Base-by-base conservation (phyloP, 2,888 invertebrate genomes). In the Lycaena phlaeas region DNA sequence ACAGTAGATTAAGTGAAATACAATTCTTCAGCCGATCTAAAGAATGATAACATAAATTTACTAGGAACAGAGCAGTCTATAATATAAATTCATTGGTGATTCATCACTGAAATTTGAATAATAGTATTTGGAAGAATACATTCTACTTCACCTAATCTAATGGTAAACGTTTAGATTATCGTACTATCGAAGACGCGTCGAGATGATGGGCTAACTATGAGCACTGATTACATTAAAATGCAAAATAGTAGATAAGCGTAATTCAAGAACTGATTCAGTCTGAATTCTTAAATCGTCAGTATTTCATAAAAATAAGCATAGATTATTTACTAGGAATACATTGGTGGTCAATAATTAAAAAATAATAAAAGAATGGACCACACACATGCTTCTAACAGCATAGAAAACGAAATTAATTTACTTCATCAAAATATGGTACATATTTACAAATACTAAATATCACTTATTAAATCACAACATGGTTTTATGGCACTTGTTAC, bases 371-470 rank as follows among this genome's bases (percentile, higher is more conserved):
- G 18, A 34, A 22, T 18, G 18, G 12, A 34, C 10, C 34, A 34
- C 34, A 22, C 18, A 12, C 34, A 12, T 12, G 11, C 7, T 34
- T 18, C 34, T 15, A 11, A 34, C 34, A 22, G 34, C 9, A 22
- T 34, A 11, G 18, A 34, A 34, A 34, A 22, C 22, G 34, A 34
- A 34, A 34, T 34, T 22, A 34, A 22, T 34, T 34, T 34, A 46
- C 56, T 68, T 74, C 73, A 73, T 52, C 49, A 56, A 64, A 68
- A 55, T 84, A 82, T 82, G 74, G 75, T 82, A 84, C 79, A 84
- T 84, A 84, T 84, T 84, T 82, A 84, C 84, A 82, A 77, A 82
- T 68, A 78, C 69, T 82, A 78, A 81, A 82, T 82, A 84, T 82
- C 81, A 82, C 81, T 78, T 77, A 75, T 73, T 66, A 79, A 71